A percentile compares a stretch with the other conserved stretches of the same genome.
Evolutionary conservation across 2,113 vertebrate genomes (phyloP).

Genomic region (Thunnus thynnus): DNA sequence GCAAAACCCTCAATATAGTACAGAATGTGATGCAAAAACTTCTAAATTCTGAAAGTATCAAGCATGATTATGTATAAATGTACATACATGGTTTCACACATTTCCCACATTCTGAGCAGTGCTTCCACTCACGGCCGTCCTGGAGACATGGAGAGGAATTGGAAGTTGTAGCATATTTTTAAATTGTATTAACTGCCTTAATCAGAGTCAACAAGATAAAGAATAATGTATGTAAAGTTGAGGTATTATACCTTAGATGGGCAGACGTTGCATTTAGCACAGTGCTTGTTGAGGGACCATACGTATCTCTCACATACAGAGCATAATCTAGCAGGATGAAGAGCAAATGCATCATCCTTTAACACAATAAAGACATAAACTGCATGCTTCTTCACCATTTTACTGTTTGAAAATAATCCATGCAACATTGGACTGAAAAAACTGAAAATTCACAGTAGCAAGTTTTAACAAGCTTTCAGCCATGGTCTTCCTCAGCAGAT

Average conservation of each 20-base stretch:
- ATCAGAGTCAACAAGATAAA: neutral
- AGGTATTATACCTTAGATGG: slow-evolving; percentile 91
- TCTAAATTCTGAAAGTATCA: no score
- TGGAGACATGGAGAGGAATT: slow-evolving; percentile 67
- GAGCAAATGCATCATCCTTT: slow-evolving; percentile 1
- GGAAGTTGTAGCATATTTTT: slow-evolving; percentile 7
- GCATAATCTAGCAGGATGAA: slow-evolving; percentile 87
- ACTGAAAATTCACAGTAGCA: no score
- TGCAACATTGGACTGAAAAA: no score
- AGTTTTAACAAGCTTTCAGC: no score
- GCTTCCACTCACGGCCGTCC: slow-evolving; percentile 95
- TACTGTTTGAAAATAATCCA: no score
- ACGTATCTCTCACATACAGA: slow-evolving; percentile 89
- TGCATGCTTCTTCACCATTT: no score
- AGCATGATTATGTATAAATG: neutral
- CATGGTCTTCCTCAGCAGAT: no score
- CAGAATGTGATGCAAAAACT: neutral
- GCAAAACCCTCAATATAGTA: neutral
- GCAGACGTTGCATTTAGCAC: slow-evolving; percentile 89
- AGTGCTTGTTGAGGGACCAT: slow-evolving; percentile 91
- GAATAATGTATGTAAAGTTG: no score
- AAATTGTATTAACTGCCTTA: neutral
- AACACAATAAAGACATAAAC: neutral
- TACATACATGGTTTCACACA: slow-evolving; percentile 96
- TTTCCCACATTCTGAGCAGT: slow-evolving; percentile 90